A percentile compares a stretch with the other conserved stretches of the same genome.
Evolutionary conservation across 2,888 invertebrate genomes (phyloP).

Genomic region (Epicampocera succincta): DNA sequence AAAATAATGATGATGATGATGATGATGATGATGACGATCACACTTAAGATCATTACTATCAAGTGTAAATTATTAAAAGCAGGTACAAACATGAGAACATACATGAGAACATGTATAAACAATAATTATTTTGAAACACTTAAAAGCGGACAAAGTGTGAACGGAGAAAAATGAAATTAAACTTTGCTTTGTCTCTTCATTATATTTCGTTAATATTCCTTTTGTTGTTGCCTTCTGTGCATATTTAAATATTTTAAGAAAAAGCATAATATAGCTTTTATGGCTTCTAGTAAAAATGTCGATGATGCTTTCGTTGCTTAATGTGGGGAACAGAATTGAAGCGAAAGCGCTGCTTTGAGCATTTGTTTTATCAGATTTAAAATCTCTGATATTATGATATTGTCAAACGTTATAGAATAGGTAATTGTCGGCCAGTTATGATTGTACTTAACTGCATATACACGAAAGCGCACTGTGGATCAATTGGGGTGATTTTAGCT

Average conservation of each 20-base stretch:
- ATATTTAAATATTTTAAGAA: slow-evolving; percentile 36
- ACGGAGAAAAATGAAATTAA: slow-evolving; percentile 41
- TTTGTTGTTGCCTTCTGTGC: slow-evolving; percentile 17
- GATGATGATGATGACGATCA: slow-evolving; percentile 6
- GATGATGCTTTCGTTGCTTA: slow-evolving; percentile 24
- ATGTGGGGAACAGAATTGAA: neutral
- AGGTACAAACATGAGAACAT: too few relatives aligned
- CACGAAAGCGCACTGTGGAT: too few relatives aligned
- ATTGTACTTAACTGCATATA: too few relatives aligned
- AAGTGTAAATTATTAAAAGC: neutral
- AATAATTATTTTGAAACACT: slow-evolving; percentile 36
- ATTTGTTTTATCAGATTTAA: too few relatives aligned
- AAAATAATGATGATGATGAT: slow-evolving; percentile 19
- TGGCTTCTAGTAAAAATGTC: slow-evolving; percentile 57
- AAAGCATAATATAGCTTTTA: slow-evolving; percentile 42
- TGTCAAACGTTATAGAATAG: too few relatives aligned
- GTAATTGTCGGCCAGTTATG: too few relatives aligned
- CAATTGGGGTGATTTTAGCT: too few relatives aligned
- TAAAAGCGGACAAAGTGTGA: slow-evolving; percentile 35
- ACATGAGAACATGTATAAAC: slow-evolving; percentile 8
- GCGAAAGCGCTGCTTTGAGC: neutral
- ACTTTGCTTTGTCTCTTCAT: slow-evolving; percentile 35
- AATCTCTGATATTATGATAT: too few relatives aligned
- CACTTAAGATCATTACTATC: slow-evolving; percentile 11
- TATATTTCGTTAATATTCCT: slow-evolving; percentile 28